Evolutionary conservation across 2,113 vertebrate species (phyloP).

Genomic region (Equus przewalskii): DNA sequence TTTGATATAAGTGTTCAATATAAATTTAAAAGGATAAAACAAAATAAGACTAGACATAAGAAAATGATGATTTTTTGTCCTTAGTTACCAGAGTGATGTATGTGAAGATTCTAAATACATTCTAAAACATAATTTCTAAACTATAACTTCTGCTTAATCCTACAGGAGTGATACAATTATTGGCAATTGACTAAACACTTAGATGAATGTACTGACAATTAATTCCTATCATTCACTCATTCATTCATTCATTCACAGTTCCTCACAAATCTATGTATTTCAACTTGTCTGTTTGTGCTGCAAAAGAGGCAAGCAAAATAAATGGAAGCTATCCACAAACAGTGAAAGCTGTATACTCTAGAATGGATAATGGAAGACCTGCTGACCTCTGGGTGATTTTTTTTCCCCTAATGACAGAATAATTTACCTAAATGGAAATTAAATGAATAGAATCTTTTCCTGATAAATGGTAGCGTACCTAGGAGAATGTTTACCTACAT

Average conservation of each 20-base stretch:
- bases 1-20: conserved; percentile 17
- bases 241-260: background rate
- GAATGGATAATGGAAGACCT: background rate
- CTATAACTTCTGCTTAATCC: background rate
- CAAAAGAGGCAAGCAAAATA: background rate
- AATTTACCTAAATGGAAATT: conserved; percentile 1
- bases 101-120: background rate
- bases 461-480: background rate
- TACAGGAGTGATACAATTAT: background rate
- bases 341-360: background rate
- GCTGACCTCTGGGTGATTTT: background rate
- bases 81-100: background rate
- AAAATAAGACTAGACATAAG: conserved; percentile 1
- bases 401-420: background rate
- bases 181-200: background rate
- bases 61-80: background rate
- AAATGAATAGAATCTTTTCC: background rate
- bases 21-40: conserved; percentile 42
- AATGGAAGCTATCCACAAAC: background rate
- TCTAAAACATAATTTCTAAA: conserved; percentile 29
- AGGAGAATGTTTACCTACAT: background rate
- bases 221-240: background rate
- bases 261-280: background rate
- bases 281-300: background rate
- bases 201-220: background rate